Percentiles rank a stretch among this genome's conserved stretches.
phyloP scores from a whole-genome alignment of 1,140 invertebrate genomes.

The Neelides sp. region DNA sequence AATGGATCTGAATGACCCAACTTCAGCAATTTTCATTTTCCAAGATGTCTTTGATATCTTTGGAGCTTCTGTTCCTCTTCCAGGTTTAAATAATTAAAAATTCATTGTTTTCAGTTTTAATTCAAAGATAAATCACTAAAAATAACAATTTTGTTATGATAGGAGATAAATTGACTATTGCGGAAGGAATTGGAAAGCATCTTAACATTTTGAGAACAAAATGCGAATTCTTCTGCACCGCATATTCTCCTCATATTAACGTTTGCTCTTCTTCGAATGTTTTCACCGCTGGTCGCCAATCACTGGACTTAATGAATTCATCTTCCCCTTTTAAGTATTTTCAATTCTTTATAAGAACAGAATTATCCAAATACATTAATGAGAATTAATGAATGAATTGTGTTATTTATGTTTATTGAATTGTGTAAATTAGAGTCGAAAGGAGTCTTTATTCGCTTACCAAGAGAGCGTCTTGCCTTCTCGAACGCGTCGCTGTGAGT shows the following conservation, averaged over 20 bases:
- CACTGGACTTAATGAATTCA: too few species aligned
- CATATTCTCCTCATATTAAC: slow-evolving; percentile 62
- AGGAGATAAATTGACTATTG: slow-evolving; percentile 46
- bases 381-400: too few species aligned
- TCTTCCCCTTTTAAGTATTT: too few species aligned
- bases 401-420: too few species aligned
- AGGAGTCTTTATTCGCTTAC: slow-evolving; percentile 57
- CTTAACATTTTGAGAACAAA: slow-evolving; percentile 70
- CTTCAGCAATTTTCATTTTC: slow-evolving; percentile 61
- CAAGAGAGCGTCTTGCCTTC: slow-evolving; percentile 56
- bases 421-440: too few species aligned
- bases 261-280: slow-evolving; percentile 36
- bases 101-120: neutral
- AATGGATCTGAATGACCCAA: slow-evolving; percentile 60
- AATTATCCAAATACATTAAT: too few species aligned
- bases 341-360: too few species aligned
- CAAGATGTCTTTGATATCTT: slow-evolving; percentile 88
- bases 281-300: slow-evolving; percentile 46
- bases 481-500: slow-evolving; percentile 76
- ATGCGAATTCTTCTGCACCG: slow-evolving; percentile 63
- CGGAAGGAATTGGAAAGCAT: slow-evolving; percentile 60
- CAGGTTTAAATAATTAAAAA: slow-evolving; percentile 31
- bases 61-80: slow-evolving; percentile 55
- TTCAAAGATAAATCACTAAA: slow-evolving; percentile 10
- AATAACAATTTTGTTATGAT: slow-evolving; percentile 11